phyloP scores from a whole-genome alignment of 2,888 invertebrate genomes.

The Onchidella celtica region DNA sequence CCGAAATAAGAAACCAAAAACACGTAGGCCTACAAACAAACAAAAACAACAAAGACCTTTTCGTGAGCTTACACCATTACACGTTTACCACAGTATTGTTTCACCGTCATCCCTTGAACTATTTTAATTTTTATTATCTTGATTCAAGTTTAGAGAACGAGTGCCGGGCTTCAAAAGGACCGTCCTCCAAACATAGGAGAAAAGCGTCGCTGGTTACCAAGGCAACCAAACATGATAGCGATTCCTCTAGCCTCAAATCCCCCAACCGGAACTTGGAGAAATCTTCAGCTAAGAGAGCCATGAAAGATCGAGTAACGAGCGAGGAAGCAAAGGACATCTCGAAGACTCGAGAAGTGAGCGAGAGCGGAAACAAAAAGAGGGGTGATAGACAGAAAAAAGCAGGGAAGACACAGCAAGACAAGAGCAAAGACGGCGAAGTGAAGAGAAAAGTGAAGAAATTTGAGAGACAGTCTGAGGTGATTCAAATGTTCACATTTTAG shows the following conservation, averaged over 20 bases:
- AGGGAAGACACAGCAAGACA: neutral
- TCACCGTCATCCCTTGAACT: neutral
- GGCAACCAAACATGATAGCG: neutral
- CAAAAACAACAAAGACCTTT: too few relatives aligned
- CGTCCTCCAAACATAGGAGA: neutral
- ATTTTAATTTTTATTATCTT: neutral
- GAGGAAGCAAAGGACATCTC: neutral
- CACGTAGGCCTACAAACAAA: too few relatives aligned
- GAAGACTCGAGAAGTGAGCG: neutral
- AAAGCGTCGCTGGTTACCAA: neutral
- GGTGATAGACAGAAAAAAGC: neutral
- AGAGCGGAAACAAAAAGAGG: neutral
- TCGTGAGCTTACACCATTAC: too few relatives aligned
- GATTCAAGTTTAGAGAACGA: constrained; percentile 10
- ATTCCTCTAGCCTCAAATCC: neutral
- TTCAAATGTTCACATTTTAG: too few relatives aligned
- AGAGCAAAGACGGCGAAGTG: neutral
- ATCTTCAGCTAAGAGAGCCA: neutral
- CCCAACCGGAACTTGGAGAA: neutral
- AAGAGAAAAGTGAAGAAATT: neutral
- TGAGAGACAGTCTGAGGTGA: constrained; percentile 17
- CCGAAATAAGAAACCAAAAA: too few relatives aligned
- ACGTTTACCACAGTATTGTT: neutral
- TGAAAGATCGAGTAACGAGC: neutral
- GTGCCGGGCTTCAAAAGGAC: neutral